phyloP scores from a whole-genome alignment of 2,888 invertebrate species.

The Epistrophe grossulariae region DNA sequence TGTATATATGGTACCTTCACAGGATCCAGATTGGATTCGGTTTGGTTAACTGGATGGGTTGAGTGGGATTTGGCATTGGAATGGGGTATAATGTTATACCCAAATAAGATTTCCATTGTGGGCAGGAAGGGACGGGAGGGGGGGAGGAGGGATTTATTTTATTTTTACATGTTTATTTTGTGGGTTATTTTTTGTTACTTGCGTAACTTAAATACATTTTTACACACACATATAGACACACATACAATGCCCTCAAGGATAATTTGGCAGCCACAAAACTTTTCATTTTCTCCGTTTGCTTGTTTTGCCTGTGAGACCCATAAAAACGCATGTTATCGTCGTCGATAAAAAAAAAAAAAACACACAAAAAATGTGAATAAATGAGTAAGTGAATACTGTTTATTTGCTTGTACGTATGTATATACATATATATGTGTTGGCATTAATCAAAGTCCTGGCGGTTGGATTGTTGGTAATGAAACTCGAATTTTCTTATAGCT shows the following conservation, averaged over 20 bases:
- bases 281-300: slow-evolving; percentile 65
- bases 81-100: not conserved
- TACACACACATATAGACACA: too few species aligned
- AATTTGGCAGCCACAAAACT: slow-evolving; percentile 74
- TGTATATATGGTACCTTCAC: slow-evolving; percentile 23
- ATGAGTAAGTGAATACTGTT: slow-evolving; percentile 58
- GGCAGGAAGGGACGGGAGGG: not conserved
- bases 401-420: not conserved
- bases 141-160: slow-evolving; percentile 8
- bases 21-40: slow-evolving; percentile 54
- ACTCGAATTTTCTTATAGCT: slow-evolving; percentile 42
- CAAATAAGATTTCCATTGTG: slow-evolving; percentile 16
- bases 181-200: slow-evolving; percentile 51
- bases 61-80: not conserved
- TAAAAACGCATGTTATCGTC: slow-evolving; percentile 72
- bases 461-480: slow-evolving; percentile 14
- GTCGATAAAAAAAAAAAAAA: not conserved
- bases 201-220: slow-evolving; percentile 51
- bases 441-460: slow-evolving; percentile 67
- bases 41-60: slow-evolving; percentile 19
- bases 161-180: slow-evolving; percentile 43
- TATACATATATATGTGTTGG: slow-evolving; percentile 1
- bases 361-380: slow-evolving; percentile 48
- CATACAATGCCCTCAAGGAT: slow-evolving; percentile 64
- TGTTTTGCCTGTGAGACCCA: slow-evolving; percentile 53